A percentile compares a stretch with the other conserved stretches of the same genome.
phyloP scores from a whole-genome alignment of 2,113 vertebrate species.

The Conger conger region DNA sequence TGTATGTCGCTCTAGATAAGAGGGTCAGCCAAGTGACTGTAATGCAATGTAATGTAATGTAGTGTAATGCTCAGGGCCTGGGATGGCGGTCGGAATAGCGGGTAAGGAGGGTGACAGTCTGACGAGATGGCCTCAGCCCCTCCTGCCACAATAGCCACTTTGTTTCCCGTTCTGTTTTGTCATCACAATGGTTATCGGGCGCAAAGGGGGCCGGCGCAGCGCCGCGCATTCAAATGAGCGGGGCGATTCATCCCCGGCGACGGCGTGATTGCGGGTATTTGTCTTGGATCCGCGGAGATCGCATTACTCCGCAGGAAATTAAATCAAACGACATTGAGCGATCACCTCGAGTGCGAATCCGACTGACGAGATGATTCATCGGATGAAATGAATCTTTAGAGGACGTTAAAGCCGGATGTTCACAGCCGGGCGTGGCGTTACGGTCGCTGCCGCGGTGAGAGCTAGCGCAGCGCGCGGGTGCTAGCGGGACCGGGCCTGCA shows the following conservation, averaged over 20 bases:
- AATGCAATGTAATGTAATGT: no score
- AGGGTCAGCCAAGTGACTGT: no score
- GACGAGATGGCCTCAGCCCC: not conserved
- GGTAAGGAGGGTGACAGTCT: not conserved
- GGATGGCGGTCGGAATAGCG: not conserved
- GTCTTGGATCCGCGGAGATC: slow-evolving; percentile 59
- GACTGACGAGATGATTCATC: slow-evolving; percentile 58
- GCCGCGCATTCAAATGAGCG: slow-evolving; percentile 33
- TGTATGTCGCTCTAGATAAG: no score
- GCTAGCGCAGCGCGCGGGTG: no score
- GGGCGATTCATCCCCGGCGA: slow-evolving; percentile 52
- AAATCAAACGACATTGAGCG: slow-evolving; percentile 61
- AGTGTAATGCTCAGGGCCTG: no score
- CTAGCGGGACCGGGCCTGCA: no score
- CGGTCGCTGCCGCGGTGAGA: not conserved
- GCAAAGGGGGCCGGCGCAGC: slow-evolving; percentile 1
- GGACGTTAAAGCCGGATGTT: slow-evolving; percentile 59
- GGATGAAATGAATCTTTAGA: slow-evolving; percentile 63
- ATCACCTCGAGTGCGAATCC: slow-evolving; percentile 51
- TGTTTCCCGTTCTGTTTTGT: not conserved
- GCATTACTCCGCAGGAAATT: slow-evolving; percentile 58
- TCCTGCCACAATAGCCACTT: not conserved
- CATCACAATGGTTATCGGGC: slow-evolving; percentile 29
- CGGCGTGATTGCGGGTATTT: slow-evolving; percentile 61
- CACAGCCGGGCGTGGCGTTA: slow-evolving; percentile 40